Evolutionary conservation across 1,140 invertebrate species (phyloP).

Genomic region (Calephelis nemesis): DNA sequence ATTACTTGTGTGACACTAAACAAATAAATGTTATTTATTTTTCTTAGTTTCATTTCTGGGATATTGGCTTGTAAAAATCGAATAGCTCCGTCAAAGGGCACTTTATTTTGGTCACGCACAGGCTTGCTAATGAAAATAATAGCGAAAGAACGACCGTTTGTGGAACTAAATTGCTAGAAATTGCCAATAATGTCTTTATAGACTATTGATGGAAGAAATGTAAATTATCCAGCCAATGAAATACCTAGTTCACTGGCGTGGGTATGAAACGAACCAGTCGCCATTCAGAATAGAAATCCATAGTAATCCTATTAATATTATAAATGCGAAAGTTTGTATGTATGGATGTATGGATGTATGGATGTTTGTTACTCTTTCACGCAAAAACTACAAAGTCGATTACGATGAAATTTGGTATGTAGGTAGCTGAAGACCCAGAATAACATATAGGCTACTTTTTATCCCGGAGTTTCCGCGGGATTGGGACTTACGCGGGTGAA

Average conservation of each 20-base stretch:
- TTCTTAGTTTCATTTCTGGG: constrained; percentile 1
- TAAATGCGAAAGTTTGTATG: no score
- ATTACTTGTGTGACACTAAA: constrained; percentile 17
- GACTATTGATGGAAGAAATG: neutral
- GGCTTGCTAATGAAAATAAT: constrained; percentile 69
- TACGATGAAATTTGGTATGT: no score
- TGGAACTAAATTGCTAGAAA: constrained; percentile 43
- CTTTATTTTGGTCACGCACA: constrained; percentile 63
- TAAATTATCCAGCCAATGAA: neutral
- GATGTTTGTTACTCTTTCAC: no score
- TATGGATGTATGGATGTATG: no score
- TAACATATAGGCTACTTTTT: no score
- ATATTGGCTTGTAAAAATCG: constrained; percentile 14
- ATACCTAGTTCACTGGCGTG: neutral
- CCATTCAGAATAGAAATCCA: no score
- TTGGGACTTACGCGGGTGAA: no score
- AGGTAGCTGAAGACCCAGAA: no score
- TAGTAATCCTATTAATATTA: no score
- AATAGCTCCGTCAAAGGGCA: constrained; percentile 38
- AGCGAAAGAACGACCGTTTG: constrained; percentile 46
- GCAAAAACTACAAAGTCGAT: no score
- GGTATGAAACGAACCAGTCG: no score
- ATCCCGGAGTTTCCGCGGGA: no score
- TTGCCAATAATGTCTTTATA: constrained; percentile 30
- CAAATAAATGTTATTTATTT: constrained; percentile 19